These are phyloP conservation scores for Piscicola geometra DNA, from an alignment of 2,888 invertebrate genomes.

Conservation along the genomic window DNA sequence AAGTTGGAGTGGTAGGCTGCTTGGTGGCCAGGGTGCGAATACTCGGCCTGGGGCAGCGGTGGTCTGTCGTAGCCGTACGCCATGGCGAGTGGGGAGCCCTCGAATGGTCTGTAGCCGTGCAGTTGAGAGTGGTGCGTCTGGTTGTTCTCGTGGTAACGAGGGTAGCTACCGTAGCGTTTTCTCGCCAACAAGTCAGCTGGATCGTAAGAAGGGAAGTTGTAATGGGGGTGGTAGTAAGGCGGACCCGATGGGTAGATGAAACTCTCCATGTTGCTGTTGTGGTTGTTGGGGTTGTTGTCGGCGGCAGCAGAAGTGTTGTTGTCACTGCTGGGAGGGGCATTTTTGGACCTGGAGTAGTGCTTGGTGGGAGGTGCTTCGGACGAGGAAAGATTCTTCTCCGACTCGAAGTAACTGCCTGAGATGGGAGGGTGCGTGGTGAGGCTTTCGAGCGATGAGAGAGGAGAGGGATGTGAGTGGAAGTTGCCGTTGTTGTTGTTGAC, in stretches of 20 bases:
- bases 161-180: conserved; percentile 12
- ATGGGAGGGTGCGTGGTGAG: conserved; percentile 16
- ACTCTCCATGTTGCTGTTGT: conserved; percentile 8
- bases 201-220: conserved; percentile 4
- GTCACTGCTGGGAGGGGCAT: not conserved
- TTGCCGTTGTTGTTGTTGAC: not conserved
- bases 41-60: not conserved
- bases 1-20: conserved; percentile 28
- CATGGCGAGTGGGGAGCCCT: conserved; percentile 12
- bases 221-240: conserved; percentile 4
- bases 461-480: conserved; percentile 21
- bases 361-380: not conserved
- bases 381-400: conserved; percentile 15
- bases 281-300: conserved; percentile 1
- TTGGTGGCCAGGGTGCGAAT: not conserved
- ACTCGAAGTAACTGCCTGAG: conserved; percentile 17
- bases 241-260: conserved; percentile 9
- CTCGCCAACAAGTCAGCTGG: not conserved
- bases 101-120: conserved; percentile 27
- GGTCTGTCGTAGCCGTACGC: conserved; percentile 28
- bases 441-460: conserved; percentile 27
- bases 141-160: not conserved
- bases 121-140: not conserved
- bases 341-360: conserved; percentile 7
- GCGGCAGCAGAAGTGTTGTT: not conserved